Percentiles rank a stretch among this genome's conserved stretches.
Evolutionary conservation across 2,888 invertebrate species (phyloP).

Genomic region (Tridacna crocea): DNA sequence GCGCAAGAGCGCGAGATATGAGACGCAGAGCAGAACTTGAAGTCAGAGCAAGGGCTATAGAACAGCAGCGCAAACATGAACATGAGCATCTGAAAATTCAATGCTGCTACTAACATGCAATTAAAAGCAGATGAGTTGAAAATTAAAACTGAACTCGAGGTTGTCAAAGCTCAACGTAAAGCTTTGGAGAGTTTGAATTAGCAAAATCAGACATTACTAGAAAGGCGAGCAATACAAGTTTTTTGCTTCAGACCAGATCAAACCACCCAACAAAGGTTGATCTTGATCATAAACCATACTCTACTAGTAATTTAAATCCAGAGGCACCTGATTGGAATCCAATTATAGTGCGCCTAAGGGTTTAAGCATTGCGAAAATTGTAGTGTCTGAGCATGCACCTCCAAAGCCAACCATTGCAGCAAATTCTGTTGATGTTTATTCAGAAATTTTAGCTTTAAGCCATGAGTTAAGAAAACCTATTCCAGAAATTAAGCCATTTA

Average conservation of each 20-base stretch:
- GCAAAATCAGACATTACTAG: not conserved
- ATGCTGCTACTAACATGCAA: not conserved
- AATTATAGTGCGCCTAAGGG: too few relatives aligned
- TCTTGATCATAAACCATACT: too few relatives aligned
- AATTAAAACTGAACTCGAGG: not conserved
- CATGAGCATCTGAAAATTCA: not conserved
- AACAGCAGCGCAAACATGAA: not conserved
- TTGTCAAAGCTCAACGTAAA: not conserved
- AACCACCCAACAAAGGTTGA: too few relatives aligned
- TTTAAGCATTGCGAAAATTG: too few relatives aligned
- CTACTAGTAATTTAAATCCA: too few relatives aligned
- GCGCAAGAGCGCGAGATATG: not conserved
- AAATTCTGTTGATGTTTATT: too few relatives aligned
- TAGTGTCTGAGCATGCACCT: too few relatives aligned
- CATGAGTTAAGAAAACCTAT: not conserved
- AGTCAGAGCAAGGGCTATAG: not conserved
- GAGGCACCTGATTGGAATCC: too few relatives aligned
- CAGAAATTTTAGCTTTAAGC: too few relatives aligned
- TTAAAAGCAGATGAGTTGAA: not conserved
- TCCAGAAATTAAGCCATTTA: not conserved
- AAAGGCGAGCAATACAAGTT: not conserved
- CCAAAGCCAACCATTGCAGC: too few relatives aligned
- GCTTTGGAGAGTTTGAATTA: not conserved
- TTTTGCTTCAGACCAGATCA: not conserved
- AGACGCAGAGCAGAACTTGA: not conserved